Evolutionary conservation across 1,140 invertebrate species (phyloP), one percentile per base, ranked within the genome.

Genomic region (Rhopalosiphum padi): DNA sequence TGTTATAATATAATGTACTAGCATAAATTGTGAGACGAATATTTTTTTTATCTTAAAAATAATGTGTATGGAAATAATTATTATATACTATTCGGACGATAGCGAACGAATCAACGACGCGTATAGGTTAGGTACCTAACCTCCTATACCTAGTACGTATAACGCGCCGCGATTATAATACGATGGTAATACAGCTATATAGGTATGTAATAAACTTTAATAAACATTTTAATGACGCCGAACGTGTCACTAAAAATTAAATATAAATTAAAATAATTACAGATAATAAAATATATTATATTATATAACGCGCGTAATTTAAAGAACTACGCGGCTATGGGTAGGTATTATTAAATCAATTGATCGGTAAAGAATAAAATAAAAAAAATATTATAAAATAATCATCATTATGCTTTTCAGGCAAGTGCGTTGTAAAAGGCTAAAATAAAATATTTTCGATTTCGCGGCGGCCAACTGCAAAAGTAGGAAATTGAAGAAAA

Each of bases 381-480:
- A 77, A 77, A 68, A 68, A n/a, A 1, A 4, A 68, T 60, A 60
- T 30, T 60, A 30, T 60, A 11, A 41, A 41, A 41, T 41, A 41
- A 41, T 41, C 0, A n/a, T 7, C 8, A 68, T n/a, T n/a, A 77
- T 77, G n/a, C 30, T n/a, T 77, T 18, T 77, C 18, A 77, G 60
- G 60, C 60, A 1, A 77, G 60, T 77, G 60, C 60, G 60, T 77
- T n/a, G 30, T 77, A 77, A 77, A 77, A 77, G 60, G 60, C 60
- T n/a, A 18, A n/a, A n/a, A n/a, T n/a, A 77, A n/a, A 77, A n/a
- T n/a, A 77, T 77, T 77, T 77, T 77, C n/a, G 60, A 77, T 77
- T 77, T 77, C 30, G 30, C 60, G 60, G 60, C 60, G 60, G 60
- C 30, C 60, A 77, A 77, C 30, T 18, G 60, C 30, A 77, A n/a